Conservation (phyloP, 2,888 invertebrate species). For the Invenusta paracnida region DNA sequence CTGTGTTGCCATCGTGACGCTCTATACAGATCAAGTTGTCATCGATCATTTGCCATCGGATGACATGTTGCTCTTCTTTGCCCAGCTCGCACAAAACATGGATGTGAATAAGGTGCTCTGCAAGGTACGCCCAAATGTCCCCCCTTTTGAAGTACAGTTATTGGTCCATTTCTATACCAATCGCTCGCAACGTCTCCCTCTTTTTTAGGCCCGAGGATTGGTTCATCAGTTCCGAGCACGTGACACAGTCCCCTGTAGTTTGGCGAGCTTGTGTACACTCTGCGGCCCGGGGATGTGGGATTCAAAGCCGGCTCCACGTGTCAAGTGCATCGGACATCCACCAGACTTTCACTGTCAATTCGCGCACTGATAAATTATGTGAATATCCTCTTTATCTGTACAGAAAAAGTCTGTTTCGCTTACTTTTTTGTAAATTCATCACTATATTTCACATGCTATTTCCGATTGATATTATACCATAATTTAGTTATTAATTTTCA, state of each 20-base stretch:
- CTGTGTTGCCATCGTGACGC: conserved; percentile 82
- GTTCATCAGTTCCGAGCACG: conserved; percentile 83
- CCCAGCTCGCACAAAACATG: conserved; percentile 94
- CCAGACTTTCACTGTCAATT: not conserved
- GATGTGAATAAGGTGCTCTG: conserved; percentile 81
- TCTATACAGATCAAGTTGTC: conserved; percentile 78
- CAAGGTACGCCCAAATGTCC: conserved; percentile 69
- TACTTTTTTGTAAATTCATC: no score
- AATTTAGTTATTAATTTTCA: no score
- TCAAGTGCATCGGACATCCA: conserved; percentile 67
- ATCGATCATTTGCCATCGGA: conserved; percentile 85
- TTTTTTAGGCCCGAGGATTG: conserved; percentile 76
- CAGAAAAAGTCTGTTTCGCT: no score
- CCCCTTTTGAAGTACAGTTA: no score
- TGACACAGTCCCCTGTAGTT: conserved; percentile 79
- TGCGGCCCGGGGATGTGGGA: conserved; percentile 93
- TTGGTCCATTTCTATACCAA: no score
- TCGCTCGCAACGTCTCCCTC: no score
- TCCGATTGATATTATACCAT: no score
- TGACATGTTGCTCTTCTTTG: conserved; percentile 88
- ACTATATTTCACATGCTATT: no score
- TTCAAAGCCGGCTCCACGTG: conserved; percentile 78
- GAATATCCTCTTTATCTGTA: no score
- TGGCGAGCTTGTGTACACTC: conserved; percentile 75
- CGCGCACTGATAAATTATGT: not conserved